Base-by-base conservation (phyloP, 2,113 vertebrate genomes). In the Dasyprocta punctata region DNA sequence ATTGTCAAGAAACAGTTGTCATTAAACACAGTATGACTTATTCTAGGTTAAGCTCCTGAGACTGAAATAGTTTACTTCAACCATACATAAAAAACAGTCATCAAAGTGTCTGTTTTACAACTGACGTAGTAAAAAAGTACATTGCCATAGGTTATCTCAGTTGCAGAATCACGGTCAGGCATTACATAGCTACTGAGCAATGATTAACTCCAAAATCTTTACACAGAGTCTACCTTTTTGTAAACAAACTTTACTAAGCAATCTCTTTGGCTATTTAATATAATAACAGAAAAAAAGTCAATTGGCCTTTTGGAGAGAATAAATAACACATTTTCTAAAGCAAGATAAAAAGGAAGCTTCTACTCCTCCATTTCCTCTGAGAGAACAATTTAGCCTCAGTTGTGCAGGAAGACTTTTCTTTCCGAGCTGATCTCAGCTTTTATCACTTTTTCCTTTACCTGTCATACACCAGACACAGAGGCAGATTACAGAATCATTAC, bases 21-120 rank as follows among this genome's bases (percentile, higher is more conserved):
- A 89, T 65, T 84, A 92, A 96, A 92, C 44, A 20, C 11, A 86
- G 90, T 75, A 63, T 69, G 47, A 92, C 47, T 89, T 90, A 80
- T 26, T 75, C 47, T n/a, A 93, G 22, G 89, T 86, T 80, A 82
- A 94, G 41, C 3, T 60, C 58, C 80, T 94, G 47, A 56, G 30
- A 92, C 75, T 89, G 30, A 73, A 98, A 94, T 10, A 96, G 52
- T 38, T 60, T 94, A 82, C 38, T 92, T 6, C 26, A 3, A 47
- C 60, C 36, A 92, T 54, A 78, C 1, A 61, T 78, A 56, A 89
- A 90, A 80, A 84, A 78, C 22, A 30, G 84, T 52, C 77, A 95
- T 65, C 30, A 28, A 97, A 95, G 36, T 81, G 38, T 87, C 28
- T 49, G 41, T 36, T 93, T 95, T 84, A 85, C 28, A 89, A 88